Evolutionary conservation across 2,113 vertebrate species (phyloP).

Genomic region (Suricata suricatta): DNA sequence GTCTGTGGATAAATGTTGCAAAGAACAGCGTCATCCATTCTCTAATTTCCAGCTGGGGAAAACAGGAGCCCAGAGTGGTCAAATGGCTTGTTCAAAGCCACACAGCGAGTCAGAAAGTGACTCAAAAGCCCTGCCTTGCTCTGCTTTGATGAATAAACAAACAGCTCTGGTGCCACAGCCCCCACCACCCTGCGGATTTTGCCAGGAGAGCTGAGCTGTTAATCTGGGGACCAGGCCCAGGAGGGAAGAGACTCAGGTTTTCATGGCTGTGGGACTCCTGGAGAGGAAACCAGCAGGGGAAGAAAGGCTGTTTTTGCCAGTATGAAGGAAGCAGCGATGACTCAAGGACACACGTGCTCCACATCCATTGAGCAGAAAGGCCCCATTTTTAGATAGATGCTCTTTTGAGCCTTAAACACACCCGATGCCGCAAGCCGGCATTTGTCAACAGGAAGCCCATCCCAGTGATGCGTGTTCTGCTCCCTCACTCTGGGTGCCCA

Average conservation of each 20-base stretch:
- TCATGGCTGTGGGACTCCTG: slow-evolving; percentile 24
- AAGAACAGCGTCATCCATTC: background rate
- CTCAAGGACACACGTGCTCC: slow-evolving; percentile 16
- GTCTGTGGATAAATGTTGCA: background rate
- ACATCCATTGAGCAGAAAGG: slow-evolving; percentile 18
- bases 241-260: background rate
- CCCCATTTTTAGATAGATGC: slow-evolving; percentile 57
- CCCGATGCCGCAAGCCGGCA: slow-evolving; percentile 19
- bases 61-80: background rate
- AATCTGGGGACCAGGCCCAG: background rate
- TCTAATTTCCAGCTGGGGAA: background rate
- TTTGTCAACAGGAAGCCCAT: slow-evolving; percentile 72
- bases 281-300: background rate
- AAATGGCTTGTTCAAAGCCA: slow-evolving; percentile 13
- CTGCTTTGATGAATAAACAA: background rate
- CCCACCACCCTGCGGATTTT: background rate
- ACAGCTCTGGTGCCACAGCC: background rate
- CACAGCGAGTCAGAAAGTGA: background rate
- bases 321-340: slow-evolving; percentile 30
- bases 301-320: background rate
- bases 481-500: background rate
- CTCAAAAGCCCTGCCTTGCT: background rate
- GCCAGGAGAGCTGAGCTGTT: background rate
- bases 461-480: background rate
- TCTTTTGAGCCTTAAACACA: slow-evolving; percentile 43